Percentiles rank a stretch among this genome's conserved stretches.
phyloP scores from a whole-genome alignment of 2,113 vertebrate species.

The Cavia porcellus region DNA sequence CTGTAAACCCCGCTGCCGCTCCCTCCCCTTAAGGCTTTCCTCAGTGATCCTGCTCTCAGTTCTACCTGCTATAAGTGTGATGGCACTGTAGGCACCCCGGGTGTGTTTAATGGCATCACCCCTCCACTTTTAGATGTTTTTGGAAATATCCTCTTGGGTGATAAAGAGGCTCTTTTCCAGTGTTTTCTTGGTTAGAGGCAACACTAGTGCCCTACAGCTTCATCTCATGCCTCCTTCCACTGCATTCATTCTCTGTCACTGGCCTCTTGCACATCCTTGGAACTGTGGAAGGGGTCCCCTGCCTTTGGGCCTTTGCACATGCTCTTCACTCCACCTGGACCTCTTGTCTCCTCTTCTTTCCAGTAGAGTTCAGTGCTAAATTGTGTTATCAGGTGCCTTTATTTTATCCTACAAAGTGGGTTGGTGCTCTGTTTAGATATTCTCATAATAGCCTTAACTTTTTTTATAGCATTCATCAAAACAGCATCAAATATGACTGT shows the following conservation, averaged over 20 bases:
- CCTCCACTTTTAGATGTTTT: not conserved
- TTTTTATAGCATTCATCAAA: not conserved
- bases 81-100: not conserved
- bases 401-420: not conserved
- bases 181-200: not conserved
- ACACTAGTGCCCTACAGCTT: too few species aligned
- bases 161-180: not conserved
- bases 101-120: not conserved
- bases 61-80: not conserved
- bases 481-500: not conserved
- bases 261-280: not conserved
- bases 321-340: not conserved
- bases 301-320: not conserved
- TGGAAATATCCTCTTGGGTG: not conserved
- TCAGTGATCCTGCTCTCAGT: not conserved
- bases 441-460: not conserved
- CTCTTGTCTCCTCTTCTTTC: not conserved
- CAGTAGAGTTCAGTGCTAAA: not conserved
- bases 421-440: not conserved
- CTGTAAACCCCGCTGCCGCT: not conserved
- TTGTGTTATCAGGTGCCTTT: not conserved
- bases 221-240: not conserved
- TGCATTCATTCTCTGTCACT: fast-evolving
- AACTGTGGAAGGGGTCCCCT: fast-evolving
- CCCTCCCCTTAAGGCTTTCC: fast-evolving